A percentile compares a stretch with the other conserved stretches of the same genome.
Conservation (phyloP, 2,797 vertebrate species). For the Selene dorsalis region DNA sequence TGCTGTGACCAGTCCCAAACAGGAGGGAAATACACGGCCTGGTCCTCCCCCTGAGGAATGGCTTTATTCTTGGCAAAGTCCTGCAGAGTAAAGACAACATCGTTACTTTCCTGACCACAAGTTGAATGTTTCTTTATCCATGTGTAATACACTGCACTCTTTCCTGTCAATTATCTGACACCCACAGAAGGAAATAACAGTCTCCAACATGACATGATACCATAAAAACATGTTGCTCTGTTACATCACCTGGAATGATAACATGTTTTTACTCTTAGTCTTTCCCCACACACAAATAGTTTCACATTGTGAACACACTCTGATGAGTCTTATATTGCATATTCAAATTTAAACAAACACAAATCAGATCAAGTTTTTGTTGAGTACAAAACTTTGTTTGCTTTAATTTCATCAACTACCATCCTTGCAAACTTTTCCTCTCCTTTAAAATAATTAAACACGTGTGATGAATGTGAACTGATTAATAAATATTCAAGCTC, state of each 20-base stretch:
- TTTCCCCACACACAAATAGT: not conserved
- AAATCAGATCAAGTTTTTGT: not conserved
- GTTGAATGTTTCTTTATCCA: not conserved
- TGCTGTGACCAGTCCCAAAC: slow-evolving; percentile 99
- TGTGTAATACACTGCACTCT: not conserved
- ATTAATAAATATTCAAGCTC: not conserved
- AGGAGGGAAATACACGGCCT: slow-evolving; percentile 90
- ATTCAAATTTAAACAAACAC: not conserved
- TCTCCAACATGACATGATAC: slow-evolving; percentile 3
- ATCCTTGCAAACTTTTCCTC: not conserved
- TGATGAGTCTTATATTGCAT: not conserved
- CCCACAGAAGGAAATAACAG: slow-evolving; percentile 23
- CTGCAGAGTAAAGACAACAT: slow-evolving; percentile 53
- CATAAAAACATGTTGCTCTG: slow-evolving; percentile 30
- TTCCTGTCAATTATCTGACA: slow-evolving; percentile 37
- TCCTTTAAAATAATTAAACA: not conserved
- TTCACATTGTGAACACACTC: not conserved
- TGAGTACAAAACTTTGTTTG: not conserved
- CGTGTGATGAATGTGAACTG: too few relatives aligned
- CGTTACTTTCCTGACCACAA: slow-evolving; percentile 6
- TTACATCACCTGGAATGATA: not conserved
- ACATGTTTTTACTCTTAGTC: not conserved
- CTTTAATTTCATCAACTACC: not conserved
- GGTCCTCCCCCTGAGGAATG: slow-evolving; percentile 90
- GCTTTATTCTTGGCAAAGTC: slow-evolving; percentile 93